A percentile compares a stretch with the other conserved stretches of the same genome.
phyloP scores from a whole-genome alignment of 2,888 invertebrate genomes.

The Catocala sponsa region DNA sequence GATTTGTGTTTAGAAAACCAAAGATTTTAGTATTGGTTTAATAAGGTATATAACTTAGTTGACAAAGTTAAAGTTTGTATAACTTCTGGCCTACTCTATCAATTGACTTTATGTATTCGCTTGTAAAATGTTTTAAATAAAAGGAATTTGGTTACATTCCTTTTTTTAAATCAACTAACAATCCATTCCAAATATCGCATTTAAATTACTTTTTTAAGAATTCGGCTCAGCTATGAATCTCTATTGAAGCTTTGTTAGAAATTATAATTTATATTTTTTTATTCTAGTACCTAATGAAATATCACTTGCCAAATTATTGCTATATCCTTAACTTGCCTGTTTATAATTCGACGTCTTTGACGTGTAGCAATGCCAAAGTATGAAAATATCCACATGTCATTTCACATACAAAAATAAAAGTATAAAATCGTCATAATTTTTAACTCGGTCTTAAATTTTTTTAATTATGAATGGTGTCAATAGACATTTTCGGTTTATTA shows the following conservation, averaged over 20 bases:
- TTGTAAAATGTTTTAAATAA: constrained; percentile 5
- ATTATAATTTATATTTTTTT: constrained; percentile 31
- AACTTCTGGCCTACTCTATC: constrained; percentile 21
- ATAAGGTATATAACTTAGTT: constrained; percentile 36
- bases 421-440: too few species aligned
- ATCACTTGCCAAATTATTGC: constrained; percentile 49
- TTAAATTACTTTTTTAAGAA: constrained; percentile 34
- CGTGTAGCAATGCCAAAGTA: neutral
- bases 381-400: neutral
- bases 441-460: too few species aligned
- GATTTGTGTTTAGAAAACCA: constrained; percentile 65
- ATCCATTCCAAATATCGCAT: constrained; percentile 54
- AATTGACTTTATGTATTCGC: constrained; percentile 9
- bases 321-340: constrained; percentile 39
- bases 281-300: constrained; percentile 33
- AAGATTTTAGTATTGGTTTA: constrained; percentile 68
- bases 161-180: constrained; percentile 21
- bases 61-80: constrained; percentile 24
- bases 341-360: constrained; percentile 2
- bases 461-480: too few species aligned
- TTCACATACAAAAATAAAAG: too few species aligned
- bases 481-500: too few species aligned
- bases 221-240: constrained; percentile 53
- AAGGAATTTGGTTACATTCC: constrained; percentile 47
- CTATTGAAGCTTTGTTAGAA: constrained; percentile 40